Base-by-base conservation (phyloP, 2,797 vertebrate species). In the Falco cherrug region DNA sequence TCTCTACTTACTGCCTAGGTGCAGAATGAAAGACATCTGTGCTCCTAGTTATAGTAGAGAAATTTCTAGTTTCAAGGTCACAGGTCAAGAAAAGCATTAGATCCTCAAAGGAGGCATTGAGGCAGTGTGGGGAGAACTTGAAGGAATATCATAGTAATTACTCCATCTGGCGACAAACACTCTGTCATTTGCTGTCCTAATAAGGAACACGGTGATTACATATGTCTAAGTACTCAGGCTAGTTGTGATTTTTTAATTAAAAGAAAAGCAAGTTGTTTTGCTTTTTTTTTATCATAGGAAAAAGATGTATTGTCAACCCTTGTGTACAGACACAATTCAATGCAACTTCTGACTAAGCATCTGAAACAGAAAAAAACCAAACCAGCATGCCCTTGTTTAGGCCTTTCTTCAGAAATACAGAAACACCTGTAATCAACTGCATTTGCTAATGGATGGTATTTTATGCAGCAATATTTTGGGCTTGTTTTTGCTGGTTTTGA, bases 241-340 rank as follows among this genome's bases (percentile, higher is more conserved):
- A 87, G 51, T 71, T 79, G 37, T 73, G 50, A 67, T 86, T 94
- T 88, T 96, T 95, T 90, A 94, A 95, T 94, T 92, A 87, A 95
- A 96, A 92, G 56, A 68, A 80, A 50, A 69, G 29, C 1, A 91
- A 81, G 80, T 71, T 56, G 9, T 65, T 80, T 79, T 92, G 53
- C 59, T 81, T 90, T 39, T 90, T 39, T 93, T 88, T 87, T 57
- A 73, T 81, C 76, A 65, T 16, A 91, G 60, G 56, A 53, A 87
- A 84, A 93, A 80, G 43, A 84, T 31, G 2, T 29, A 67, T 84
- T 63, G 22, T 89, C 80, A 92, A 53, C 15, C 24, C 16, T 71
- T 71, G 39, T 68, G 33, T 48, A 84, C 41, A 96, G 43, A 45
- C 2, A 25, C 2, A 65, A 47, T 77, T 70, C 35, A 75, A 41